These are phyloP conservation scores for Siphlonurus alternatus DNA, from an alignment of 2,888 invertebrate genomes.

Conservation along the genomic window DNA sequence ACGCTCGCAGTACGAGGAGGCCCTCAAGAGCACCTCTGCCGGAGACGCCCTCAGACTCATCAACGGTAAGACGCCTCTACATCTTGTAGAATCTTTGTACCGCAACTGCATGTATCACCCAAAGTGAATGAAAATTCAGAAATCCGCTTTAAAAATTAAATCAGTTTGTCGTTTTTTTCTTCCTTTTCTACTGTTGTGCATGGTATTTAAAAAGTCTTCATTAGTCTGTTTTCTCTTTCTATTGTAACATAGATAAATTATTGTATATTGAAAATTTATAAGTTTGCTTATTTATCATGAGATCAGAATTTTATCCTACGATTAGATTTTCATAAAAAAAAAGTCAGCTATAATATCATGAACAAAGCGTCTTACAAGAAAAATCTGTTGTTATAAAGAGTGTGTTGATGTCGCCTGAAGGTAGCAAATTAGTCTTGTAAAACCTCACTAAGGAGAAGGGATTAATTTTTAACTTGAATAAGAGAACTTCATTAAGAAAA, in stretches of 20 bases:
- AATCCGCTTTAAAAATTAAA: too few relatives aligned
- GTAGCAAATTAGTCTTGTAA: neutral
- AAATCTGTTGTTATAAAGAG: neutral
- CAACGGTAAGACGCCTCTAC: constrained; percentile 40
- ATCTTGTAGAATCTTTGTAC: too few relatives aligned
- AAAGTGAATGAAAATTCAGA: too few relatives aligned
- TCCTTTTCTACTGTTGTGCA: neutral
- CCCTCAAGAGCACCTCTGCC: constrained; percentile 57
- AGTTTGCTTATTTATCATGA: too few relatives aligned
- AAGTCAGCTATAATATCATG: too few relatives aligned
- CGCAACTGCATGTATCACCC: too few relatives aligned
- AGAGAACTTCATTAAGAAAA: neutral
- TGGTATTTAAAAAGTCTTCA: neutral
- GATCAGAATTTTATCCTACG: too few relatives aligned
- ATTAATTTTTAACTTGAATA: neutral
- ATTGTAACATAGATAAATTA: neutral
- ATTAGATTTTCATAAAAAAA: neutral
- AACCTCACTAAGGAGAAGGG: neutral
- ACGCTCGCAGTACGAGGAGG: constrained; percentile 63
- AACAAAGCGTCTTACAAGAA: neutral
- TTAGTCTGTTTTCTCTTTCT: neutral
- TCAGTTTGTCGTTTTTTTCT: neutral
- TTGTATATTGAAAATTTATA: too few relatives aligned
- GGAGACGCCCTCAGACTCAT: constrained; percentile 61
- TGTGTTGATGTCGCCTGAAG: neutral